Conservation (phyloP, 2,888 invertebrate genomes). For the Leptinotarsa tumamoca region DNA sequence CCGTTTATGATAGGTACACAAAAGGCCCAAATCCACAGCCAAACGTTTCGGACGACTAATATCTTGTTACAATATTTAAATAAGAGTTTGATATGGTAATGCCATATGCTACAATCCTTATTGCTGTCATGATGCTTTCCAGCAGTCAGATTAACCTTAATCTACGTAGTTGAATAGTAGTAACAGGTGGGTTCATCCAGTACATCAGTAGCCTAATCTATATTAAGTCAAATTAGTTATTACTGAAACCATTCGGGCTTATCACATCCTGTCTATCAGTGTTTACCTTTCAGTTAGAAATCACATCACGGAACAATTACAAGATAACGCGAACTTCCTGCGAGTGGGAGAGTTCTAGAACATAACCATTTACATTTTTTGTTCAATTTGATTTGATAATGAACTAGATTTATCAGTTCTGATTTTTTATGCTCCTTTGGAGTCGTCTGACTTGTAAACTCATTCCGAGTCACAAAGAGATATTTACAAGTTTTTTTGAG, state of each 20-base stretch:
- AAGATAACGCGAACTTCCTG: constrained; percentile 11
- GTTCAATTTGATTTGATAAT: neutral
- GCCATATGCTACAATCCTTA: constrained; percentile 57
- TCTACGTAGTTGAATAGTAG: constrained; percentile 49
- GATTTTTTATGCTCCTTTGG: too few species aligned
- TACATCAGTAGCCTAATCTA: constrained; percentile 54
- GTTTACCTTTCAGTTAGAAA: constrained; percentile 48
- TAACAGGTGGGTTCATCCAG: constrained; percentile 50
- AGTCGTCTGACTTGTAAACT: too few species aligned
- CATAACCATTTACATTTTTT: neutral
- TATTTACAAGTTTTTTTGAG: too few species aligned
- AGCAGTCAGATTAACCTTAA: constrained; percentile 56
- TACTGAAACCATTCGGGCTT: constrained; percentile 51
- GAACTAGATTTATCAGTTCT: too few species aligned
- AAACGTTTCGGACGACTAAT: constrained; percentile 17
- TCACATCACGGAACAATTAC: constrained; percentile 52
- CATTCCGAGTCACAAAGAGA: too few species aligned
- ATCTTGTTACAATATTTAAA: constrained; percentile 41
- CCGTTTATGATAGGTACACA: constrained; percentile 1
- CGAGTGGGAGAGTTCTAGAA: neutral
- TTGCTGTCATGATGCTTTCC: constrained; percentile 56
- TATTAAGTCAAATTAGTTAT: constrained; percentile 55
- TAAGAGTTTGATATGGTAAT: constrained; percentile 44
- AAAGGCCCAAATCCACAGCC: constrained; percentile 5
- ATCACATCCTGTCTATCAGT: constrained; percentile 47